phyloP scores from a whole-genome alignment of 2,888 invertebrate genomes.

The Amblyteles armatorius region DNA sequence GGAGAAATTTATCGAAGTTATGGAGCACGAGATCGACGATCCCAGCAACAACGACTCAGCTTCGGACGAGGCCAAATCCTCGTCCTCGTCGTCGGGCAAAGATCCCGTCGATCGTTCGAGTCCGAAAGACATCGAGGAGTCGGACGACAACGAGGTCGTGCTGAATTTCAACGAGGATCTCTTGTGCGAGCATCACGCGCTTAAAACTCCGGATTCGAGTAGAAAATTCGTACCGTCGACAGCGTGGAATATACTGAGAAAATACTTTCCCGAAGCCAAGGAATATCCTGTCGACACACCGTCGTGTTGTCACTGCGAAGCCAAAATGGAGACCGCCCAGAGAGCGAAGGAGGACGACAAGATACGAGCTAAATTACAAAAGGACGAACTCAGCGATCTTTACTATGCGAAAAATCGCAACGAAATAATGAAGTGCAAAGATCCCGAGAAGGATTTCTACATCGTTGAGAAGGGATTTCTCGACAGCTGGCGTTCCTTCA shows the following conservation, averaged over 20 bases:
- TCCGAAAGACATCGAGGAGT: conserved; percentile 77
- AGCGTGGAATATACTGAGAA: conserved; percentile 86
- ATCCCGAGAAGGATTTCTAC: conserved; percentile 75
- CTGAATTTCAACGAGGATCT: conserved; percentile 86
- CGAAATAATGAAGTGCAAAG: conserved; percentile 76
- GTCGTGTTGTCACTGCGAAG: conserved; percentile 81
- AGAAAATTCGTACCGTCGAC: conserved; percentile 85
- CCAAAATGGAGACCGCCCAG: conserved; percentile 78
- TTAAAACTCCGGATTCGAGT: conserved; percentile 80
- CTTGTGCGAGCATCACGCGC: conserved; percentile 85
- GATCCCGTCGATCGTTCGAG: conserved; percentile 58
- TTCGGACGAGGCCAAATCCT: conserved; percentile 52
- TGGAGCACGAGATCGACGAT: conserved; percentile 76
- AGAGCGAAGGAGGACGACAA: conserved; percentile 81
- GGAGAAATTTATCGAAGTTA: conserved; percentile 78
- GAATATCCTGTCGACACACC: conserved; percentile 79
- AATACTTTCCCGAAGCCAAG: conserved; percentile 84
- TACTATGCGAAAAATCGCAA: conserved; percentile 78
- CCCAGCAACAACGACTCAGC: conserved; percentile 62
- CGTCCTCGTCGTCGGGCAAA: conserved; percentile 45
- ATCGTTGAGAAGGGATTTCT: conserved; percentile 81
- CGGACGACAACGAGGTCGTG: conserved; percentile 79
- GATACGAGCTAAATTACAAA: conserved; percentile 80
- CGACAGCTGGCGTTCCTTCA: conserved; percentile 80
- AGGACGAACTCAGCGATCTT: conserved; percentile 78